Evolutionary conservation across 2,113 vertebrate genomes (phyloP).

Genomic region (Pteruthius melanotis): DNA sequence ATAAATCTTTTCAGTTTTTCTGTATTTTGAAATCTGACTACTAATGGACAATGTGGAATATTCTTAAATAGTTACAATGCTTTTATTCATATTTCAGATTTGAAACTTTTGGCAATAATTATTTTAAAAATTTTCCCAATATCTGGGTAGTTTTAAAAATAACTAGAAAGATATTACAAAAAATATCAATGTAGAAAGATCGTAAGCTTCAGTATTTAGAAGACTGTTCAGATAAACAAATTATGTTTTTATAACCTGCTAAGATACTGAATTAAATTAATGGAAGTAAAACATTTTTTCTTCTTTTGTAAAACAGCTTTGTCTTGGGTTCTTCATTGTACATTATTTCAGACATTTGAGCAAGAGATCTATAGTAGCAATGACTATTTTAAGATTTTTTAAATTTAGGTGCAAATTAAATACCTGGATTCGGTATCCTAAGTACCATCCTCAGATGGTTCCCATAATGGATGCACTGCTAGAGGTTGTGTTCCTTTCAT

Average conservation of each 20-base stretch:
- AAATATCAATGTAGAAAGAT: neutral
- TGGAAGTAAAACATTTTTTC: neutral
- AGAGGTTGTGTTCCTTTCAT: neutral
- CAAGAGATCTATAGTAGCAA: neutral
- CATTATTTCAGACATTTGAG: neutral
- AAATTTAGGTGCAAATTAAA: neutral
- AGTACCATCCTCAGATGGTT: neutral
- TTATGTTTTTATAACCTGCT: neutral
- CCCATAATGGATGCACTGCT: neutral
- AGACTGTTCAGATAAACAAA: neutral
- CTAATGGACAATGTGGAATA: accelerated
- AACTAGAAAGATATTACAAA: neutral
- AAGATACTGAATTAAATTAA: neutral
- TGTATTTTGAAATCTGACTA: neutral
- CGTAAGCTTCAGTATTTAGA: neutral
- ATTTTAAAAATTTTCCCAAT: neutral
- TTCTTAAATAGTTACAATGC: accelerated
- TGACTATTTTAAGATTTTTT: neutral
- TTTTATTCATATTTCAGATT: neutral
- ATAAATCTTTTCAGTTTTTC: neutral
- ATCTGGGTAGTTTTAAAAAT: neutral
- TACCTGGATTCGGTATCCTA: neutral
- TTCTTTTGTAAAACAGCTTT: neutral
- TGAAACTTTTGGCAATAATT: neutral
- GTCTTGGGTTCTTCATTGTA: neutral